Conservation (phyloP, 2,113 vertebrate species). For the Arenaria interpres region DNA sequence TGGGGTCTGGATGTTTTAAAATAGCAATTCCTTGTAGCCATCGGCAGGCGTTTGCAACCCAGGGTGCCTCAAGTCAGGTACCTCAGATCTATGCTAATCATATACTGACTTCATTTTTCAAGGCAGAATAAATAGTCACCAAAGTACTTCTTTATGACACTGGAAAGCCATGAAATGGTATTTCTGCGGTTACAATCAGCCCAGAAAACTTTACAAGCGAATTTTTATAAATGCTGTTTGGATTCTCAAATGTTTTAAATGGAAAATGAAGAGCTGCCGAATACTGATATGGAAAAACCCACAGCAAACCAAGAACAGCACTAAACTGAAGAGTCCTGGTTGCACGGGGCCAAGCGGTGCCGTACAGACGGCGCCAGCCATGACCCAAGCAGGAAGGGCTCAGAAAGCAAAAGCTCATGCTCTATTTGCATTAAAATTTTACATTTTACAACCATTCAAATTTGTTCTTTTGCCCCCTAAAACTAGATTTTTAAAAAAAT, state of each 20-base stretch:
- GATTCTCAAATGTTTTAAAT: neutral
- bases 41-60: accelerated
- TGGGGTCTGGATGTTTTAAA: neutral
- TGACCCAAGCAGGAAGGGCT: accelerated
- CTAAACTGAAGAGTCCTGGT: accelerated
- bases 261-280: neutral
- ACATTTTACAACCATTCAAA: neutral
- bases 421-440: neutral
- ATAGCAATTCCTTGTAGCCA: neutral
- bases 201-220: neutral
- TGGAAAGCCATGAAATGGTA: neutral
- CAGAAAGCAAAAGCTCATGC: neutral
- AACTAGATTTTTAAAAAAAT: too few relatives aligned
- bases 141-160: neutral
- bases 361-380: accelerated
- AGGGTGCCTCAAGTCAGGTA: neutral
- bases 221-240: neutral
- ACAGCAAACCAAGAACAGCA: neutral
- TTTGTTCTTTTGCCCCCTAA: neutral
- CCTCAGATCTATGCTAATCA: neutral
- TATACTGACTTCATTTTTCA: neutral
- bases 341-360: accelerated
- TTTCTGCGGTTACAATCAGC: neutral
- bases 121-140: neutral
- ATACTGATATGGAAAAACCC: too few relatives aligned